Evolutionary conservation across 2,113 vertebrate genomes (phyloP), one percentile per base, ranked within the genome.

Genomic region (Bubo scandiacus): DNA sequence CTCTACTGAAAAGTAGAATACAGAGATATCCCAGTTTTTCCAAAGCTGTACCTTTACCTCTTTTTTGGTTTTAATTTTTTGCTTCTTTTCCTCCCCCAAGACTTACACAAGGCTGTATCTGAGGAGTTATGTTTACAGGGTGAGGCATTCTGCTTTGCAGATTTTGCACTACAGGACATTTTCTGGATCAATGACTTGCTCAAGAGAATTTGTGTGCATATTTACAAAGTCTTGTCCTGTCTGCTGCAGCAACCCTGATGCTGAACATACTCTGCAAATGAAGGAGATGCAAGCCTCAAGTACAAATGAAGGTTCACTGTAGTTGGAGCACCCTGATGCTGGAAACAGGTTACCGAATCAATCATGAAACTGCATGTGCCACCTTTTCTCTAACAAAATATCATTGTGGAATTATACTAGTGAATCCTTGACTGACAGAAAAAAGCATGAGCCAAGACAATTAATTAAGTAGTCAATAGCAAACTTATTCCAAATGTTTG

Each of bases 391-490:
- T 82, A 81, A 68, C 36, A 83, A 83, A 97, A 82, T 67, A 88
- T 81, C 66, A 36, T 42, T 23, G 8, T 87, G 30, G 40, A 63
- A 66, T 74, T 59, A 85, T 42, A 45, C 32, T 83, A 67, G 55
- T 93, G 83, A 86, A 88, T 61, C 20, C 75, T 78, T 90, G 78
- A 92, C 62, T 90, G 91, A 96, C 90, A 97, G 96, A 93, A 88
- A 74, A 96, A 92, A 83, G 38, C 78, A 90, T 42, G 63, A 92
- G 94, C 95, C 83, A 95, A 95, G 91, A 73, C 2, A 8, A 93
- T 94, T 97, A 89, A 98, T 97, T 97, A 97, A 97, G 92, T 90
- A 95, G 92, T 90, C 86, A 20, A 94, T 96, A 95, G 43, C 42
- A 49, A 96, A 81, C 86, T 90, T 74, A 81, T 94, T 95, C 93